These are phyloP conservation scores for Eupsilia transversa DNA, from an alignment of 2,888 invertebrate genomes.

Conservation along the genomic window DNA sequence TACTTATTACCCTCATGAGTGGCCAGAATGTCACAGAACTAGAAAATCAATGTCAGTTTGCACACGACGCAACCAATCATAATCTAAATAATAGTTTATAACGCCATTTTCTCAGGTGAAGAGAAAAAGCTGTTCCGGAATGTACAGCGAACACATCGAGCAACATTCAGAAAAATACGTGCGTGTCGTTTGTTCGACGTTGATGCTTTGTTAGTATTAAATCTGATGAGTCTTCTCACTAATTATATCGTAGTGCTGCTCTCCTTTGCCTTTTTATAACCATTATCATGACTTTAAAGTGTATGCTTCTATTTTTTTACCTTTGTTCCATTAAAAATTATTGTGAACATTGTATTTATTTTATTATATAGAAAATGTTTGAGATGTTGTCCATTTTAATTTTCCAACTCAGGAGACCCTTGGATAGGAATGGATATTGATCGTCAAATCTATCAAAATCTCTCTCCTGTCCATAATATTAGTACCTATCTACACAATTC, in stretches of 20 bases:
- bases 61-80: background rate
- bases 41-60: background rate
- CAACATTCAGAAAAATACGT: constrained; percentile 14
- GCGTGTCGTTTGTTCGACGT: constrained; percentile 16
- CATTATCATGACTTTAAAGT: no score
- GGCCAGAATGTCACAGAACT: no score
- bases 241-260: constrained; percentile 24
- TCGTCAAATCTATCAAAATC: no score
- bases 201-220: constrained; percentile 1
- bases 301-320: no score
- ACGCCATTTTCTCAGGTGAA: background rate
- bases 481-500: no score
- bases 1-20: background rate
- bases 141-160: constrained; percentile 24
- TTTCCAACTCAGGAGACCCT: no score
- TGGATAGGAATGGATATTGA: no score
- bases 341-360: no score
- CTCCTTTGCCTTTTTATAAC: background rate
- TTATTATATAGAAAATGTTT: no score
- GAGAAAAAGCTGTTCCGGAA: constrained; percentile 7
- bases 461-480: no score
- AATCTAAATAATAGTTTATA: background rate
- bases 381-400: no score
- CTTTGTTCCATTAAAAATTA: no score
- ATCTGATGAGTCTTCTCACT: constrained; percentile 9